Conservation (phyloP, 2,888 invertebrate genomes). For the Neoitamus cyanurus region DNA sequence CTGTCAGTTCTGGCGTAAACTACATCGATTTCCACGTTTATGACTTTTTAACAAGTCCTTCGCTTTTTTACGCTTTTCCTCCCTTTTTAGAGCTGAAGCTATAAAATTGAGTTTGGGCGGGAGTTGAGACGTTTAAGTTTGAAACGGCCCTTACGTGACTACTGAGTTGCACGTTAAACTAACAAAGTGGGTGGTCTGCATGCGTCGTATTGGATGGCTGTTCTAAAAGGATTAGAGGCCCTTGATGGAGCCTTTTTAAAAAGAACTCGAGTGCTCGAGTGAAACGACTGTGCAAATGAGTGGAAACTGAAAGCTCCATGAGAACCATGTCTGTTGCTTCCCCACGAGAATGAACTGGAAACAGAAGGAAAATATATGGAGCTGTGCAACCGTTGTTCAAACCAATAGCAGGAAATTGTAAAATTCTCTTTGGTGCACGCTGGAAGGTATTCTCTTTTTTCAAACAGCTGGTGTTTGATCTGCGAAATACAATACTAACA, state of each 20-base stretch:
- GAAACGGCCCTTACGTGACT: neutral
- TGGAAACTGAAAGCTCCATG: too few species aligned
- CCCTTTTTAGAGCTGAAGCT: neutral
- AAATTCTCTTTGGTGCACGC: too few species aligned
- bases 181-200: neutral
- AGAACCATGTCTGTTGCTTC: too few species aligned
- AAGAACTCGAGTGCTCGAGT: neutral
- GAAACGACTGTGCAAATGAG: too few species aligned
- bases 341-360: too few species aligned
- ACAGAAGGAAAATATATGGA: too few species aligned
- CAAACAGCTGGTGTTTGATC: too few species aligned
- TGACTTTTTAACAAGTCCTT: conserved; percentile 21
- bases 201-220: neutral
- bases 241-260: neutral
- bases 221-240: neutral
- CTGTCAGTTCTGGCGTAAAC: neutral
- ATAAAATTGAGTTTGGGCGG: neutral
- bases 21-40: conserved; percentile 26
- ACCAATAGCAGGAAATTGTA: too few species aligned
- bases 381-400: too few species aligned
- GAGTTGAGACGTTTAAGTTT: neutral
- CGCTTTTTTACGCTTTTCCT: neutral
- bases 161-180: neutral
- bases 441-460: too few species aligned
- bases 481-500: too few species aligned